These are phyloP conservation scores for Mycteria americana DNA, from an alignment of 2,797 vertebrate genomes.

Conservation along the genomic window DNA sequence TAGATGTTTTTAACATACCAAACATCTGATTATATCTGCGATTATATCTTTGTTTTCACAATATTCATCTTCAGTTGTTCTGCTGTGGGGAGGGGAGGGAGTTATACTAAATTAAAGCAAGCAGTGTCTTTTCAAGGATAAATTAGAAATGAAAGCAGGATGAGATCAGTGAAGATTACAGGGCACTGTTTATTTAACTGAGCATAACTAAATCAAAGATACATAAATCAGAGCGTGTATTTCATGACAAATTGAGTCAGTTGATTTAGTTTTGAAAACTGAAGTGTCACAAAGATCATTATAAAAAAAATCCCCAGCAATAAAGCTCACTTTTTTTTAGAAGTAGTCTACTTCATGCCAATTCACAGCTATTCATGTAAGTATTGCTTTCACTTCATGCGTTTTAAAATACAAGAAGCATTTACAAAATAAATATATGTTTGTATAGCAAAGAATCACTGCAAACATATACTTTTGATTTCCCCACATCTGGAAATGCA, in stretches of 20 bases:
- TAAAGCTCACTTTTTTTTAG: background rate
- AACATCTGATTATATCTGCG: background rate
- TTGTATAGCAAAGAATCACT: background rate
- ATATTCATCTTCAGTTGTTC: background rate
- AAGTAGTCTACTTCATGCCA: background rate
- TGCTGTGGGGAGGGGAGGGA: background rate
- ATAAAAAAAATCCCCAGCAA: background rate
- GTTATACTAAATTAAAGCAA: background rate
- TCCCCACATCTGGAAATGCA: background rate
- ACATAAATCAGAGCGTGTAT: background rate
- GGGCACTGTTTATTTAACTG: background rate
- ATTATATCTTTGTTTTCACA: background rate
- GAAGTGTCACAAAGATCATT: background rate
- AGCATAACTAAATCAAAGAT: slow-evolving; percentile 8
- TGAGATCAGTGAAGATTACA: background rate
- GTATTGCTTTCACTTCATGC: background rate
- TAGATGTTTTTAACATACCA: background rate
- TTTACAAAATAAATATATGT: background rate
- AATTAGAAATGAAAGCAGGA: slow-evolving; percentile 5
- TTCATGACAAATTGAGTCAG: background rate
- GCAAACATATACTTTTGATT: background rate
- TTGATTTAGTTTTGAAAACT: background rate
- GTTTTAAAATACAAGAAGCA: background rate
- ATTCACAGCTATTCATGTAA: background rate
- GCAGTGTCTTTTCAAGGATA: background rate